Evolutionary conservation across 2,888 invertebrate species (phyloP).

Genomic region (Neoitamus cyanurus): DNA sequence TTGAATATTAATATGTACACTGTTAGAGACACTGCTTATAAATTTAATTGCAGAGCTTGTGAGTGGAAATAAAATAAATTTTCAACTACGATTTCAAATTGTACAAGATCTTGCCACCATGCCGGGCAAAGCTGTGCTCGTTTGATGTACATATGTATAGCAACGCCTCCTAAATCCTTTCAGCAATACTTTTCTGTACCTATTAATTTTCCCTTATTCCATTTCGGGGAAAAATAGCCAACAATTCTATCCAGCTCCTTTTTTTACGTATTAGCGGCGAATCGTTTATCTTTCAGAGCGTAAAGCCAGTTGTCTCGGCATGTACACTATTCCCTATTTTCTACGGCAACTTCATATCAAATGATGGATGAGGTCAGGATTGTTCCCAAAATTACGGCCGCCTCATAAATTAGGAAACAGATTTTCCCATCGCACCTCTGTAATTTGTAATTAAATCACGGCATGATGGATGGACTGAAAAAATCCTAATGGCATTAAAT

Average conservation of each 20-base stretch:
- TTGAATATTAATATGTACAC: background rate
- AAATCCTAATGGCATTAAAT: constrained; percentile 27
- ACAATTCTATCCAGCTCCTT: background rate
- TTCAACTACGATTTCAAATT: too few relatives aligned
- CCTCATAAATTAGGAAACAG: constrained; percentile 33
- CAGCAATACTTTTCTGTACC: too few relatives aligned
- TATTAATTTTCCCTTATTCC: background rate
- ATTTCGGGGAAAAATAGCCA: background rate
- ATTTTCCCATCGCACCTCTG: constrained; percentile 29
- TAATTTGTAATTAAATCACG: constrained; percentile 35
- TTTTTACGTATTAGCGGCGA: background rate
- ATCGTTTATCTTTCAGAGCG: constrained; percentile 25
- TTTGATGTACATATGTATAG: too few relatives aligned
- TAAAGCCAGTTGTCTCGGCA: background rate
- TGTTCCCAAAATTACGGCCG: constrained; percentile 30
- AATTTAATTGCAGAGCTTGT: too few relatives aligned
- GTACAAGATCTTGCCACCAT: too few relatives aligned
- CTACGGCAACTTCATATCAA: constrained; percentile 38
- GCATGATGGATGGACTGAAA: constrained; percentile 31
- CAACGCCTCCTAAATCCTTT: too few relatives aligned
- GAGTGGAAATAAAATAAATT: too few relatives aligned
- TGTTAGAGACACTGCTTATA: too few relatives aligned
- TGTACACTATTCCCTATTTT: constrained; percentile 25
- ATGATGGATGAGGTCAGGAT: constrained; percentile 38
- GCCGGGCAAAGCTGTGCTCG: too few relatives aligned